Evolutionary conservation across 1,140 invertebrate species (phyloP).

Genomic region (Meloidogyne exigua): DNA sequence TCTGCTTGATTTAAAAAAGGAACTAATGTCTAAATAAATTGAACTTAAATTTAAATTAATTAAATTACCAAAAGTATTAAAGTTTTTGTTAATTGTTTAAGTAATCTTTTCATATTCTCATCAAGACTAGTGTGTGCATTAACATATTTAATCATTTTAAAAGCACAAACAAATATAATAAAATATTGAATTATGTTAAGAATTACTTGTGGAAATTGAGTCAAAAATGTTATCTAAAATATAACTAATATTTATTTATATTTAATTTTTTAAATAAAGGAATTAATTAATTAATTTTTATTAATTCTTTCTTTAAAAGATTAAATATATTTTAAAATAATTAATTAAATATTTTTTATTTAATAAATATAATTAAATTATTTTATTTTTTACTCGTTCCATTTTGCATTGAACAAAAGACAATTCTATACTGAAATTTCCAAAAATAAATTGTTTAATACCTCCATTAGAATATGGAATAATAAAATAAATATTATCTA

Average conservation of each 20-base stretch:
- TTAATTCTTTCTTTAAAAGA: too few relatives aligned
- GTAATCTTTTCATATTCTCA: background rate
- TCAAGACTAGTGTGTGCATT: background rate
- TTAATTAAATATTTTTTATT: too few relatives aligned
- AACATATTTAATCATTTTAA: too few relatives aligned
- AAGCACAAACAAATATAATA: too few relatives aligned
- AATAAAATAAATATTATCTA: background rate
- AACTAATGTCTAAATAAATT: background rate
- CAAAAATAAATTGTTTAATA: background rate
- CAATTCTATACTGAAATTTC: background rate
- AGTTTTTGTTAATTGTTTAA: background rate
- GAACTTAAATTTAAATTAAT: background rate
- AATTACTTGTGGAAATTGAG: too few relatives aligned
- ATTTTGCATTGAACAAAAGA: background rate
- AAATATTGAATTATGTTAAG: too few relatives aligned
- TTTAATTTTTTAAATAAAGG: too few relatives aligned
- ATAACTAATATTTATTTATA: too few relatives aligned
- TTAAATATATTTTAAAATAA: too few relatives aligned
- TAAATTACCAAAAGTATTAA: background rate
- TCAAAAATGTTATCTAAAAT: too few relatives aligned
- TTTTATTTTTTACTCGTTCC: background rate
- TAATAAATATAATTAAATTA: background rate
- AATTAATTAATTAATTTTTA: too few relatives aligned
- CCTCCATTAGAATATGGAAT: background rate
- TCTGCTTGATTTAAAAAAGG: background rate